Conservation (phyloP, 2,113 vertebrate species). For the Mormoops blainvillei region DNA sequence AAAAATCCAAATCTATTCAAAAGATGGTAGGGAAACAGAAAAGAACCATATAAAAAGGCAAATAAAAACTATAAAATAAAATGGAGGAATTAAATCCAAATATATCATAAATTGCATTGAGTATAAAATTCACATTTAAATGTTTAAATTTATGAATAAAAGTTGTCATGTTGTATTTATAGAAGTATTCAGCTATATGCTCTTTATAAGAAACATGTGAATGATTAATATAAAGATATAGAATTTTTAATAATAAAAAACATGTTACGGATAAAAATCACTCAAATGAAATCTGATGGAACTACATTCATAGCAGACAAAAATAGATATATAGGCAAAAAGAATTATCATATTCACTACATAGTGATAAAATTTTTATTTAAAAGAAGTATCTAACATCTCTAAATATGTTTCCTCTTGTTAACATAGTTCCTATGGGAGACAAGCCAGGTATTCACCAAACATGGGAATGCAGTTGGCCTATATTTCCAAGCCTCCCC, state of each 20-base stretch:
- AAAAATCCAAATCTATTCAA: not conserved
- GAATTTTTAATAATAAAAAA: not conserved
- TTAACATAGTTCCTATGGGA: not conserved
- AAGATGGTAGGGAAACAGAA: not conserved
- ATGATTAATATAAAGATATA: not conserved
- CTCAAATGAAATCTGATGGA: not conserved
- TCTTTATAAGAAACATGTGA: not conserved
- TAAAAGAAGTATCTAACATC: not conserved
- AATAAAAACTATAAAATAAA: not conserved
- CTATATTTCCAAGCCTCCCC: not conserved
- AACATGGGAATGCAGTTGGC: not conserved
- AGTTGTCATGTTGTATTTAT: not conserved
- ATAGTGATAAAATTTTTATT: not conserved
- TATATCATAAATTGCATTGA: not conserved
- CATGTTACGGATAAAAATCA: not conserved
- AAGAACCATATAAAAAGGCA: not conserved
- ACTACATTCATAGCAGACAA: not conserved
- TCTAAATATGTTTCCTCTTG: not conserved
- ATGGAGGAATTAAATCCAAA: not conserved
- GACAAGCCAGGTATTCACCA: not conserved
- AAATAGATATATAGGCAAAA: not conserved
- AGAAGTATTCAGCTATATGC: not conserved
- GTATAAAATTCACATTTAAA: not conserved
- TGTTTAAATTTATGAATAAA: not conserved
- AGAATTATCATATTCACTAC: not conserved